Evolutionary conservation across 2,113 vertebrate species (phyloP), one percentile per base, ranked within the genome.

Genomic region (Hucho hucho): DNA sequence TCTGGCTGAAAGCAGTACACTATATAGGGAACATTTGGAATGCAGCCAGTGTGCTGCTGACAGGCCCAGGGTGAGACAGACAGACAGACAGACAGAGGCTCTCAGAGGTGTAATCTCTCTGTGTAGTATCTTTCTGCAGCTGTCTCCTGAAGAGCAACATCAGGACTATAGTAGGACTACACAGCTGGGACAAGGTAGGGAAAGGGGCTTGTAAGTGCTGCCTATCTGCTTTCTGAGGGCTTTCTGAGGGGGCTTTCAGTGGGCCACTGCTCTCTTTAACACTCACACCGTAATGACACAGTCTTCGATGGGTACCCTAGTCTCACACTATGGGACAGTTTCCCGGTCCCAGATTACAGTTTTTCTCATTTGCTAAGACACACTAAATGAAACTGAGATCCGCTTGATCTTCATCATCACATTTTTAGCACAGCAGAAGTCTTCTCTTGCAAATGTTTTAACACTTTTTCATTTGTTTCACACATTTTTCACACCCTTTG

Each of bases 41-140:
- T 43, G 9, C 37, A 2, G 9, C 0, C 9, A 11, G 9, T 11
- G 37, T 43, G 89, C 84, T 81, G 89, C 89, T 93, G 95, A 95
- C 94, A 94, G 92, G 86, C 90, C 88, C 81, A 75, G 91, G 94
- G 91, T 91, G 92, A 94, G 37, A 12, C 37, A 43, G 37, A 43
- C 49, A 56, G 22, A 32, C 26, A 94, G 28, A 28, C 37, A 43
- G 37, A 43, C 56, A 20, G 14, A 43, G 32, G 66, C 66, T 32
- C 37, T 25, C 16, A 63, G 59, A 63, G 67, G 65, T 67, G 29
- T 32, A 67, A 67, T 67, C 74, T 79, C 58, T 56, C 24, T 78
- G 83, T 32, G 84, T 88, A 79, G 79, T 91, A 90, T 92, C 90
- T 85, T 84, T 84, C 37, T 43, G 37, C 37, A 43, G 37, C 7